Conservation (phyloP, 2,113 vertebrate species). For the Hyperopisus bebe region DNA sequence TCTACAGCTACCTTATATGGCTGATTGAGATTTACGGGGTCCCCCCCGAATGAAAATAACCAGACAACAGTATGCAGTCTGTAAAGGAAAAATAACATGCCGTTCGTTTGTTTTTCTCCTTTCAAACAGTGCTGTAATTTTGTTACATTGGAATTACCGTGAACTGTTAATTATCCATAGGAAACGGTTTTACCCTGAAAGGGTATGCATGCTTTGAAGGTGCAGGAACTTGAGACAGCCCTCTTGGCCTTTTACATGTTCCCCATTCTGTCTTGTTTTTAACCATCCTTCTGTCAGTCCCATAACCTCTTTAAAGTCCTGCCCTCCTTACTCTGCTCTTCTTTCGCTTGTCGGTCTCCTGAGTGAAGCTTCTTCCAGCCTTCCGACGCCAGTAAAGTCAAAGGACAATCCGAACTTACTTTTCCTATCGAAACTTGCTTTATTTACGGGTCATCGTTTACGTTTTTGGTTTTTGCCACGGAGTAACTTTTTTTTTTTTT, state of each 20-base stretch:
- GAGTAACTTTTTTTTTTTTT: not conserved
- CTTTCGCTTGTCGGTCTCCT: constrained; percentile 29
- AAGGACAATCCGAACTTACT: not conserved
- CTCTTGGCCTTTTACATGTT: constrained; percentile 29
- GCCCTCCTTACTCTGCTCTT: constrained; percentile 17
- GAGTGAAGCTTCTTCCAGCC: constrained; percentile 7
- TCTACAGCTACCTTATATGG: not conserved
- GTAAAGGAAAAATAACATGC: not conserved
- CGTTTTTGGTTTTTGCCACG: not conserved
- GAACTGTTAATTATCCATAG: not conserved
- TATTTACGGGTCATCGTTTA: not conserved
- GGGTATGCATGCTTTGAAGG: not conserved
- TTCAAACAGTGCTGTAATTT: not conserved
- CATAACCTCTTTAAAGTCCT: constrained; percentile 14
- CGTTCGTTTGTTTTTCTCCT: not conserved
- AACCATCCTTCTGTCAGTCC: not conserved
- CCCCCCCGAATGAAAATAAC: not conserved
- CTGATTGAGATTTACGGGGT: not conserved
- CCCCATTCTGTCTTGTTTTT: constrained; percentile 26
- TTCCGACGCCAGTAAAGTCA: not conserved
- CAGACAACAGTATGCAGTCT: not conserved
- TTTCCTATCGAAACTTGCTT: not conserved
- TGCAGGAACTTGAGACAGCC: not conserved
- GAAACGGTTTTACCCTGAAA: not conserved
- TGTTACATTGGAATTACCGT: not conserved